Evolutionary conservation across 2,113 vertebrate genomes (phyloP).

Genomic region (Lonchura striata): DNA sequence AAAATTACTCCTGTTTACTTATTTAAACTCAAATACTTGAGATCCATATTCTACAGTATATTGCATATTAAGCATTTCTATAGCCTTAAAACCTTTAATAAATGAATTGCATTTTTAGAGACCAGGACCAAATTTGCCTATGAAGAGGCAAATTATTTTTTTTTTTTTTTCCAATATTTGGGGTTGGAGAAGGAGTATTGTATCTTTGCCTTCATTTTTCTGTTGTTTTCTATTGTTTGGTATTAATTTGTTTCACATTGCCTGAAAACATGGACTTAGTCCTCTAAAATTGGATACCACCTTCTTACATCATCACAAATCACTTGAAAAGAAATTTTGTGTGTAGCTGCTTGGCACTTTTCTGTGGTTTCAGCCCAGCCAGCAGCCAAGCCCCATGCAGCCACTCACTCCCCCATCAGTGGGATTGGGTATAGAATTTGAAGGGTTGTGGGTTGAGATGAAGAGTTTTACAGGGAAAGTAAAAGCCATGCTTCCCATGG

Average conservation of each 20-base stretch:
- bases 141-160: not conserved
- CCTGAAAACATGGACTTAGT: not conserved
- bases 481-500: not conserved
- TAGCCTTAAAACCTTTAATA: not conserved
- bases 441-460: not conserved
- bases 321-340: not conserved
- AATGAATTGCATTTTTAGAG: not conserved
- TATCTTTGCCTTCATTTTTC: not conserved
- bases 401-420: not conserved
- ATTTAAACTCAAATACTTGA: not conserved
- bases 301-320: not conserved
- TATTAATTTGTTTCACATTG: not conserved
- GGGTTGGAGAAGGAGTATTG: fast-evolving
- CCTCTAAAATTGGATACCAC: not conserved
- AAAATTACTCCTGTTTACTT: not conserved
- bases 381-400: not conserved
- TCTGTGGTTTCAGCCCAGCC: not conserved
- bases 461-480: not conserved
- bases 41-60: not conserved
- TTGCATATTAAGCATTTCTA: not conserved
- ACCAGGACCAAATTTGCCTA: not conserved
- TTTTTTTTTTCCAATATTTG: not conserved
- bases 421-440: not conserved
- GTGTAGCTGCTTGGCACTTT: not conserved
- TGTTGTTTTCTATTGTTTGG: not conserved